These are phyloP conservation scores for Mythimna vitellina DNA, from an alignment of 2,888 invertebrate species.

Conservation along the genomic window DNA sequence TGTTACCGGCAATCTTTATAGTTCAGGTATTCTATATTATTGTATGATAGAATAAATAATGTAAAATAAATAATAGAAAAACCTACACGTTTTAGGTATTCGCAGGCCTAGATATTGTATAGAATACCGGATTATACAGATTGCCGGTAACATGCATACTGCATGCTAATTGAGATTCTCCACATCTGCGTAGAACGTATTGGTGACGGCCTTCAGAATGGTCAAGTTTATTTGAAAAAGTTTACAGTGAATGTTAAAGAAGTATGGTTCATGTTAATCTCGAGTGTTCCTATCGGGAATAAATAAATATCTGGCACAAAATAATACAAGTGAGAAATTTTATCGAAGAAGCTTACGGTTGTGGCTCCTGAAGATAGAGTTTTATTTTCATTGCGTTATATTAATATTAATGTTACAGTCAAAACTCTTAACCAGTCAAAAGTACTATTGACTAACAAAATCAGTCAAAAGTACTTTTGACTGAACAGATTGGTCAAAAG, in stretches of 20 bases:
- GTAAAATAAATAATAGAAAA: too few species aligned
- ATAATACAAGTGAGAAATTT: neutral
- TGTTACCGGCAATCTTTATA: too few species aligned
- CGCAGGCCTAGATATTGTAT: too few species aligned
- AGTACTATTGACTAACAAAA: too few species aligned
- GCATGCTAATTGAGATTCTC: slow-evolving; percentile 17
- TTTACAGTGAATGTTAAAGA: slow-evolving; percentile 3
- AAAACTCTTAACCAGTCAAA: too few species aligned
- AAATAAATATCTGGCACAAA: neutral
- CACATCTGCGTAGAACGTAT: neutral
- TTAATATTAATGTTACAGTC: too few species aligned
- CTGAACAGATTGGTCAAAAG: too few species aligned
- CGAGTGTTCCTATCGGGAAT: slow-evolving; percentile 6
- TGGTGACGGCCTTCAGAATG: slow-evolving; percentile 21
- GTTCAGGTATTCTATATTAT: too few species aligned
- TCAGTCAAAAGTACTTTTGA: too few species aligned
- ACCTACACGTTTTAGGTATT: too few species aligned
- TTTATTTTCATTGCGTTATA: neutral
- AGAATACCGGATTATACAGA: too few species aligned
- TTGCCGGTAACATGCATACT: neutral
- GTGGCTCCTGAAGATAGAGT: slow-evolving; percentile 2
- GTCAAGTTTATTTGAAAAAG: slow-evolving; percentile 38
- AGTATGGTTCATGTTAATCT: neutral
- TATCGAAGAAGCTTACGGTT: neutral
- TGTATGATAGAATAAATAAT: too few species aligned